phyloP scores from a whole-genome alignment of 2,113 vertebrate genomes.

The Nyctibius bracteatus region DNA sequence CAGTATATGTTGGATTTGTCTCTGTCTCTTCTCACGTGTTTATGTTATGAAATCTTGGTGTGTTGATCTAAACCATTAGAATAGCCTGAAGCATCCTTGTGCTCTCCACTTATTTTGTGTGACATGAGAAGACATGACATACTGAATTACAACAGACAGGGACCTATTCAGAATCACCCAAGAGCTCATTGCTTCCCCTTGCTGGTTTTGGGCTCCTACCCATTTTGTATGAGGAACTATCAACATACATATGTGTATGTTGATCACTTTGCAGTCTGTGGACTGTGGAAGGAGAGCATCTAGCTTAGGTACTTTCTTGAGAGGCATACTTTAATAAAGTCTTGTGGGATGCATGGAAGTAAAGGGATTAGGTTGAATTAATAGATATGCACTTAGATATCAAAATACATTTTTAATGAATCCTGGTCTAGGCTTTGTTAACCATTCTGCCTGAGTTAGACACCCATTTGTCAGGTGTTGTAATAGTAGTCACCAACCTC shows the following conservation, averaged over 20 bases:
- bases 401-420: not conserved
- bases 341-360: not conserved
- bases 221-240: not conserved
- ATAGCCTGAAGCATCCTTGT: not conserved
- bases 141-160: not conserved
- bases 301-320: not conserved
- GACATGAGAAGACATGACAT: not conserved
- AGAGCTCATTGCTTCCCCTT: not conserved
- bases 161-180: not conserved
- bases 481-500: not conserved
- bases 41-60: not conserved
- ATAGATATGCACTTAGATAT: not conserved
- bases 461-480: not conserved
- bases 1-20: not conserved
- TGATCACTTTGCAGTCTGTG: not conserved
- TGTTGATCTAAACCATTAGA: not conserved
- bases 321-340: not conserved
- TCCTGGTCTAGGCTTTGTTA: not conserved
- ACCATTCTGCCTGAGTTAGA: not conserved
- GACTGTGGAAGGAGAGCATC: not conserved
- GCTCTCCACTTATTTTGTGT: not conserved
- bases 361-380: not conserved
- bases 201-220: not conserved
- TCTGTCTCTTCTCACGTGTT: not conserved
- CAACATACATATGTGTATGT: not conserved